Base-by-base conservation (phyloP, 2,113 vertebrate genomes). In the Limnothrissa miodon region DNA sequence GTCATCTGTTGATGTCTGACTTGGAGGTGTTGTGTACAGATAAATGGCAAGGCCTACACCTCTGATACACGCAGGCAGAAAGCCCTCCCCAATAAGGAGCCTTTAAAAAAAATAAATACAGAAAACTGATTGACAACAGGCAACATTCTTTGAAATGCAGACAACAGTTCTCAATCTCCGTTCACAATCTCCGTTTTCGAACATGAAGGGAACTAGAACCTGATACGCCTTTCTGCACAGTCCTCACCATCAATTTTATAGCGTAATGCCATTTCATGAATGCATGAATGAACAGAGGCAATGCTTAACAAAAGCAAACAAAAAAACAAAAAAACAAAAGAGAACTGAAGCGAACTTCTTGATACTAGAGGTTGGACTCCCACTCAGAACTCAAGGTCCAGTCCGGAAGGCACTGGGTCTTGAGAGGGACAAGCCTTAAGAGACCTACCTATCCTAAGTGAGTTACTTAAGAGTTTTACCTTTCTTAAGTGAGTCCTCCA, bases 11-110 rank as follows among this genome's bases (percentile, higher is more conserved):
- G 36, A 85, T 84, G 85, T 66, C 80, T 78, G 79, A 80, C 85
- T 79, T 29, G 45, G 33, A 82, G 83, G 83, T 78, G 79, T 83
- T 86, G 44, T 78, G 56, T 66, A 66, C 81, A 82, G 36, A 42
- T 85, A 86, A 85, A 85, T 87, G 86, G 83, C 45, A 86, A 85
- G 25, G 83, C 19, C 78, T 87, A 81, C 83, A 81, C 87, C 29
- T 83, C 85, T 17, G 1, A 81, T 46, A 86, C 82, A 74, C 78
- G 51, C 80, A 25, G 79, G 85, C 48, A 80, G 39, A 81, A 81
- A 82, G 36, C 87, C 45, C 84, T 74, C 81, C 84, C 48, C 82
- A 74, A 83, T 83, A 1, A 62, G 17, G 19, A 70, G 78, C 74
- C 39, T 36, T 36, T 39, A 11, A 62, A 59, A 78, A 87, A 85